A percentile compares a stretch with the other conserved stretches of the same genome.
These are phyloP conservation scores for Sebastes iracundus DNA, from an alignment of 2,797 vertebrate genomes.

Conservation along the genomic window DNA sequence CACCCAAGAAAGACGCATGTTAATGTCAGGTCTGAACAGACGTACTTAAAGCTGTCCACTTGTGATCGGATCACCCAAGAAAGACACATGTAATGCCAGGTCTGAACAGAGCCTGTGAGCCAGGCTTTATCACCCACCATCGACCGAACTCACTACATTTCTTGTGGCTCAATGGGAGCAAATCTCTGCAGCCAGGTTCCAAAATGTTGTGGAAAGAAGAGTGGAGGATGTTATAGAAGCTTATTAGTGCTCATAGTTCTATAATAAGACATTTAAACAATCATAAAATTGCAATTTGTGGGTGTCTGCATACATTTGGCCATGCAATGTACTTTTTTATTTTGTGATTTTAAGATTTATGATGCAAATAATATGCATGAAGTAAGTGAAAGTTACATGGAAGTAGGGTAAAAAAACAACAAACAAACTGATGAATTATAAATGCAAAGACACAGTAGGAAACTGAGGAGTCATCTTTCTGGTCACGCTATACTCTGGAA, in stretches of 20 bases:
- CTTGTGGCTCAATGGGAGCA: background rate
- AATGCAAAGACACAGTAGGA: background rate
- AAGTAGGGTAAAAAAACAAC: background rate
- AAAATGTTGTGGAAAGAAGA: background rate
- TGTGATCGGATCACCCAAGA: too few species aligned
- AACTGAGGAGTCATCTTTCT: slow-evolving; percentile 1
- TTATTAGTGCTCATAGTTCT: background rate
- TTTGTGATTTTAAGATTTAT: background rate
- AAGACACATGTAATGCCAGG: too few species aligned
- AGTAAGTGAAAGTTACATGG: background rate
- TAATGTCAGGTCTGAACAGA: too few species aligned
- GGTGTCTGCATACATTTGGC: background rate
- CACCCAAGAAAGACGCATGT: too few species aligned
- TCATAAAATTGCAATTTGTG: background rate
- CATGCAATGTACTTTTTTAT: background rate
- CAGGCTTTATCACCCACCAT: background rate
- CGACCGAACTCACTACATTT: background rate
- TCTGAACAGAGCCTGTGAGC: background rate
- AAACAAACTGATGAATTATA: background rate
- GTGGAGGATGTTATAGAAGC: background rate
- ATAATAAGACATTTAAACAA: background rate
- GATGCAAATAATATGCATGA: background rate
- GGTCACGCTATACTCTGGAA: background rate
- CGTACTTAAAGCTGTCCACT: too few species aligned
- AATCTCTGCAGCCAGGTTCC: background rate